Evolutionary conservation across 2,797 vertebrate genomes (phyloP).

Genomic region (Myotis pilosus): DNA sequence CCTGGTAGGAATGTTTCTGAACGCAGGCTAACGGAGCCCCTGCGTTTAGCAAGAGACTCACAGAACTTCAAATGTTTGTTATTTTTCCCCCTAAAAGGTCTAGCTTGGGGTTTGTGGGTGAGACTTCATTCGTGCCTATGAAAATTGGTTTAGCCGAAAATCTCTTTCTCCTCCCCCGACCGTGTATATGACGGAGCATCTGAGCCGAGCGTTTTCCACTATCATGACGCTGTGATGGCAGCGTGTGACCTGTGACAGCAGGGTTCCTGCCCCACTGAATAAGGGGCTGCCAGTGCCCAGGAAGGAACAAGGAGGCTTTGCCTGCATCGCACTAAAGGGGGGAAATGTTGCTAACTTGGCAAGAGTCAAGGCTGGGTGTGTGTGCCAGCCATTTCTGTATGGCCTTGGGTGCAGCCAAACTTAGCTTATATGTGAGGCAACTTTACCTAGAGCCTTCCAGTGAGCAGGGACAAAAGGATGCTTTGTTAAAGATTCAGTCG

Average conservation of each 20-base stretch:
- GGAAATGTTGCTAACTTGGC: background rate
- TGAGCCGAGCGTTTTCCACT: background rate
- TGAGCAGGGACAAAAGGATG: accelerated
- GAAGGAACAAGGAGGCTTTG: background rate
- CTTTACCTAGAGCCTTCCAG: background rate
- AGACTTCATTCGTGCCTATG: background rate
- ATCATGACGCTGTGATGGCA: background rate
- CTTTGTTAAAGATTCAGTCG: background rate
- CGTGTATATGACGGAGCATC: background rate
- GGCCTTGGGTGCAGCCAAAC: background rate
- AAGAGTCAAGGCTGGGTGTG: no score
- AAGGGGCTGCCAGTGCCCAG: background rate
- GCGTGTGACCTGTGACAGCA: background rate
- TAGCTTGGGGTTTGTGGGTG: background rate
- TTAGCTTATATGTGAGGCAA: background rate
- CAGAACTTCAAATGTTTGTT: background rate
- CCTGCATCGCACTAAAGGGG: background rate
- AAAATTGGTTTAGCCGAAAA: background rate
- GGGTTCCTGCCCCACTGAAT: conserved; percentile 18
- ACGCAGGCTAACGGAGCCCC: background rate
- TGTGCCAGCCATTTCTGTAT: background rate
- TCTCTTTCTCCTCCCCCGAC: background rate
- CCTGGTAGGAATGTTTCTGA: background rate
- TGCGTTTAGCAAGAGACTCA: background rate
- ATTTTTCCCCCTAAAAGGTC: background rate